Evolutionary conservation across 2,797 vertebrate genomes (phyloP).

Genomic region (Ficedula albicollis): DNA sequence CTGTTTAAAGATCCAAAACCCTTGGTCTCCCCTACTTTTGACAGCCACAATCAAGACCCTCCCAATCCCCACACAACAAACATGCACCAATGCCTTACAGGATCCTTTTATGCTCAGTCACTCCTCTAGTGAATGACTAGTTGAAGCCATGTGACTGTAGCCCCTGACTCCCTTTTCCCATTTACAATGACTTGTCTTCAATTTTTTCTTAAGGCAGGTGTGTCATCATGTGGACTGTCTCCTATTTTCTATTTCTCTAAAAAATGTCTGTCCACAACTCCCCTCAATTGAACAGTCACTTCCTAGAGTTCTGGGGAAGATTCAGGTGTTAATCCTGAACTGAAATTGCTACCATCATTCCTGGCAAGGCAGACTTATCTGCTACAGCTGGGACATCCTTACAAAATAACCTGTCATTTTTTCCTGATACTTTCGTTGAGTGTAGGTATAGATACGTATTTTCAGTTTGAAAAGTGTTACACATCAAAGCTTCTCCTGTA

Average conservation of each 20-base stretch:
- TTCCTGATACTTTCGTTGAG: background rate
- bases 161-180: background rate
- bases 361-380: background rate
- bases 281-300: background rate
- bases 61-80: background rate
- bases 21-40: accelerated
- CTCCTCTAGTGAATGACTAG: background rate
- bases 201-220: background rate
- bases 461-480: background rate
- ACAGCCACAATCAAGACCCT: accelerated
- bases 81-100: accelerated
- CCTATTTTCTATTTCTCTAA: background rate
- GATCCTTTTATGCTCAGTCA: background rate
- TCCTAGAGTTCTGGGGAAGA: background rate
- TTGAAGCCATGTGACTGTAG: background rate
- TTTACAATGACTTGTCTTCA: background rate
- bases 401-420: background rate
- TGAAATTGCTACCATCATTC: background rate
- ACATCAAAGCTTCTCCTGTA: background rate
- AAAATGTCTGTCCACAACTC: background rate
- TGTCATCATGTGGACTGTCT: background rate
- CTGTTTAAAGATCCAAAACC: accelerated
- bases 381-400: background rate
- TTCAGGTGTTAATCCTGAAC: background rate
- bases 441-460: background rate